These are phyloP conservation scores for Halyomorpha halys DNA, from an alignment of 1,140 invertebrate species.

Conservation along the genomic window DNA sequence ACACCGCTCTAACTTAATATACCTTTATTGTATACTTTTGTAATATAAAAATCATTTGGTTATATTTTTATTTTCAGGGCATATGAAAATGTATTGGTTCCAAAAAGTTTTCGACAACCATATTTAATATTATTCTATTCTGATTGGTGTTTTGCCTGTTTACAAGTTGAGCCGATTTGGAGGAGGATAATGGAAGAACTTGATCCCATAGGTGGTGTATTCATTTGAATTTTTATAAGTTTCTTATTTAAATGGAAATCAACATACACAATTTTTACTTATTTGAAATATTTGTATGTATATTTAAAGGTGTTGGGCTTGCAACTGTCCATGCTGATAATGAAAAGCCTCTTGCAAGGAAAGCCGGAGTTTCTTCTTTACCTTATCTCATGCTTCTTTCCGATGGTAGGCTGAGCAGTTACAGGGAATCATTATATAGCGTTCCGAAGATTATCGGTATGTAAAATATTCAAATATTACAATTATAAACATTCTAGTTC, in stretches of 20 bases:
- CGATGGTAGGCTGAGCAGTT: constrained; percentile 68
- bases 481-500: too few relatives aligned
- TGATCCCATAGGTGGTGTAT: constrained; percentile 48
- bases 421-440: constrained; percentile 64
- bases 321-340: constrained; percentile 75
- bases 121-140: constrained; percentile 81
- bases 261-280: too few relatives aligned
- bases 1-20: too few relatives aligned
- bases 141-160: constrained; percentile 86
- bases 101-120: constrained; percentile 67
- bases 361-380: constrained; percentile 65
- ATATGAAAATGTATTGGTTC: constrained; percentile 75
- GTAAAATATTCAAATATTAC: constrained; percentile 24
- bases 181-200: constrained; percentile 71
- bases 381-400: constrained; percentile 73
- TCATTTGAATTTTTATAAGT: neutral
- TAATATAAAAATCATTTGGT: too few relatives aligned
- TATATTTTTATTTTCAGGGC: constrained; percentile 46
- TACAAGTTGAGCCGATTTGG: constrained; percentile 71
- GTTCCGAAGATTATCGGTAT: constrained; percentile 66
- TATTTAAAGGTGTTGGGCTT: constrained; percentile 48
- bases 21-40: neutral
- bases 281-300: neutral
- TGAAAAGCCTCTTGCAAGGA: constrained; percentile 60
- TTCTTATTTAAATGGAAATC: too few relatives aligned